These are phyloP conservation scores for Drosophila micromelanica DNA, from an alignment of 1,140 invertebrate species.

Conservation along the genomic window DNA sequence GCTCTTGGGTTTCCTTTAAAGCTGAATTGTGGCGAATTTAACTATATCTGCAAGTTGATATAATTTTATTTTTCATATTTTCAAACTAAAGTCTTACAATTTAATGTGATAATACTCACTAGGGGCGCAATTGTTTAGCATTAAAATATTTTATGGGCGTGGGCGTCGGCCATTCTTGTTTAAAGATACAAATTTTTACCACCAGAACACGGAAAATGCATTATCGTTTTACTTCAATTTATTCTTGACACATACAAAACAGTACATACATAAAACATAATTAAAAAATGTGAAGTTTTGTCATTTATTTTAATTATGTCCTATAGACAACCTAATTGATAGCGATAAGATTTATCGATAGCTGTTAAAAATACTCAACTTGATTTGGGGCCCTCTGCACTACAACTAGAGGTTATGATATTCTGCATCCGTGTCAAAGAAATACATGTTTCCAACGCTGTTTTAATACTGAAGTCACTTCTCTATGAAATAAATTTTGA, in stretches of 20 bases:
- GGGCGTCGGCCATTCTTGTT: conserved; percentile 76
- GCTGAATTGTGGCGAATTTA: conserved; percentile 27
- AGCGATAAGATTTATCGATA: conserved; percentile 35
- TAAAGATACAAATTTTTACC: conserved; percentile 40
- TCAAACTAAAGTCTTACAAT: not conserved
- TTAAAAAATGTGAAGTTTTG: conserved; percentile 45
- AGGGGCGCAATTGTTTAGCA: conserved; percentile 56
- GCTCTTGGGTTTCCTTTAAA: conserved; percentile 30
- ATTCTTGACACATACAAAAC: conserved; percentile 42
- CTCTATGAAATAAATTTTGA: too few relatives aligned
- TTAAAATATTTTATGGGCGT: conserved; percentile 61
- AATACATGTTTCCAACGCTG: too few relatives aligned
- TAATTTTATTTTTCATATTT: not conserved
- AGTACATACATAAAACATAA: conserved; percentile 35
- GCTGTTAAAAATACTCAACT: conserved; percentile 8
- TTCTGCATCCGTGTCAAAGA: too few relatives aligned
- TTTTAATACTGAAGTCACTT: too few relatives aligned
- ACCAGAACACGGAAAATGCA: conserved; percentile 32
- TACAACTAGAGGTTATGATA: too few relatives aligned
- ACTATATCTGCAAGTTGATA: conserved; percentile 35
- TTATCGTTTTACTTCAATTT: conserved; percentile 25
- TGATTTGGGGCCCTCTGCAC: not conserved
- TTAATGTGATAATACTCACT: conserved; percentile 41
- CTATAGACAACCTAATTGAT: conserved; percentile 40
- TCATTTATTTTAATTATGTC: conserved; percentile 74